These are phyloP conservation scores for Rhizomys pruinosus DNA, from an alignment of 2,113 vertebrate genomes.

Conservation along the genomic window DNA sequence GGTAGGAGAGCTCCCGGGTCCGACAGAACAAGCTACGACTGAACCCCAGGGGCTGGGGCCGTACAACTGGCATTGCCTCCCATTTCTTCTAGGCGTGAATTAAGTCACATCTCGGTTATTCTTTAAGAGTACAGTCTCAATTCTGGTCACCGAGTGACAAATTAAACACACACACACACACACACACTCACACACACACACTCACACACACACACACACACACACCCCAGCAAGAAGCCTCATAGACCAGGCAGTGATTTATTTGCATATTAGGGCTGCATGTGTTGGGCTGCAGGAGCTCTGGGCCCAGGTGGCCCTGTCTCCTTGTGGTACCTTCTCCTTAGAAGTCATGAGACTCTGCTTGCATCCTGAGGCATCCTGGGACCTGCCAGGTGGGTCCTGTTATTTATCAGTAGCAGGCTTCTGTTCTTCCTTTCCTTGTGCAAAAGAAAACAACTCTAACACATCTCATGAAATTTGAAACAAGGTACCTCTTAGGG, in stretches of 20 bases:
- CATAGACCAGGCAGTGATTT: conserved; percentile 60
- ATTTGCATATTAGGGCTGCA: conserved; percentile 69
- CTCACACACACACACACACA: too few species aligned
- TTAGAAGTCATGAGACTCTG: fast-evolving
- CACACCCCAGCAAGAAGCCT: neutral
- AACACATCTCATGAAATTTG: neutral
- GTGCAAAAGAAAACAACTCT: too few species aligned
- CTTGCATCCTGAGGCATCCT: fast-evolving
- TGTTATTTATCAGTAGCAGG: fast-evolving
- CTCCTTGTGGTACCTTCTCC: neutral
- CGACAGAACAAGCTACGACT: conserved; percentile 67
- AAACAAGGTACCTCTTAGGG: neutral
- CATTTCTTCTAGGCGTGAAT: neutral
- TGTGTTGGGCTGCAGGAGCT: conserved; percentile 24
- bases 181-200: too few species aligned
- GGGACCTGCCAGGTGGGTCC: neutral
- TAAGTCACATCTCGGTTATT: neutral
- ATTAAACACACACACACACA: too few species aligned
- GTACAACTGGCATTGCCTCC: neutral
- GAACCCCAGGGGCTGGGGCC: conserved; percentile 14
- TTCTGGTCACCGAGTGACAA: conserved; percentile 21
- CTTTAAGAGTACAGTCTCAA: neutral
- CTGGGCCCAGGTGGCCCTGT: neutral
- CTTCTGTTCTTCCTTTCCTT: too few species aligned
- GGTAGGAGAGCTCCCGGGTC: conserved; percentile 65